A percentile compares a stretch with the other conserved stretches of the same genome.
Conservation (phyloP, 2,113 vertebrate genomes). For the Serilophus lunatus region DNA sequence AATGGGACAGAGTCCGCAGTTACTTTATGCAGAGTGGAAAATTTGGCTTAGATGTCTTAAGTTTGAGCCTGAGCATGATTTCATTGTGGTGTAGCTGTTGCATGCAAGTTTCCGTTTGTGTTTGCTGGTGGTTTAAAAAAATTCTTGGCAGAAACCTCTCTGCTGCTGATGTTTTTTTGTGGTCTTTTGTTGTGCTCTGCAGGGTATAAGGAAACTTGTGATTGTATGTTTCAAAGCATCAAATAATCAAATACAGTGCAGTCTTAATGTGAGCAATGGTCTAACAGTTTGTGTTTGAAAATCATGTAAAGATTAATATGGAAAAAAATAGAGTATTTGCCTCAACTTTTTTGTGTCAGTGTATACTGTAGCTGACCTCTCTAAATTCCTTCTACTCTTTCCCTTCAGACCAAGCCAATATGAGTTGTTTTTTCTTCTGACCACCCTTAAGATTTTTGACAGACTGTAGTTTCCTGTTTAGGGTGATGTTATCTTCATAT, state of each 20-base stretch:
- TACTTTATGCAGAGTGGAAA: background rate
- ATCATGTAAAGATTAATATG: slow-evolving; percentile 17
- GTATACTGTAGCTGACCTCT: slow-evolving; percentile 32
- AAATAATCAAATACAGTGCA: slow-evolving; percentile 67
- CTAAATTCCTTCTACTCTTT: slow-evolving; percentile 40
- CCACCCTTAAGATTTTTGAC: slow-evolving; percentile 45
- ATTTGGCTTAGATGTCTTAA: slow-evolving; percentile 4
- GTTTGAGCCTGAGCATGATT: background rate
- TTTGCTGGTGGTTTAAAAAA: slow-evolving; percentile 45
- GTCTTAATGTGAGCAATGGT: slow-evolving; percentile 54
- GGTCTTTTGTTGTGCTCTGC: slow-evolving; percentile 65
- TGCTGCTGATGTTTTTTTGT: background rate
- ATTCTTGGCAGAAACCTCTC: slow-evolving; percentile 37
- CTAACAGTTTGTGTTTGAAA: slow-evolving; percentile 45
- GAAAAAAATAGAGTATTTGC: background rate
- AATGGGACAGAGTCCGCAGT: background rate
- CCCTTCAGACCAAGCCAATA: slow-evolving; percentile 12
- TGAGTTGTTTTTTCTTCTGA: background rate
- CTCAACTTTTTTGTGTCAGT: slow-evolving; percentile 33
- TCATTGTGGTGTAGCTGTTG: slow-evolving; percentile 48
- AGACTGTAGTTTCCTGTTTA: slow-evolving; percentile 33
- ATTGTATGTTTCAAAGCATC: slow-evolving; percentile 48
- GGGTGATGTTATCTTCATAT: slow-evolving; percentile 10
- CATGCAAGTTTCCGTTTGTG: slow-evolving; percentile 57
- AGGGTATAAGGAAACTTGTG: slow-evolving; percentile 67